Conservation (phyloP, 2,888 invertebrate genomes). For the Carabus problematicus region DNA sequence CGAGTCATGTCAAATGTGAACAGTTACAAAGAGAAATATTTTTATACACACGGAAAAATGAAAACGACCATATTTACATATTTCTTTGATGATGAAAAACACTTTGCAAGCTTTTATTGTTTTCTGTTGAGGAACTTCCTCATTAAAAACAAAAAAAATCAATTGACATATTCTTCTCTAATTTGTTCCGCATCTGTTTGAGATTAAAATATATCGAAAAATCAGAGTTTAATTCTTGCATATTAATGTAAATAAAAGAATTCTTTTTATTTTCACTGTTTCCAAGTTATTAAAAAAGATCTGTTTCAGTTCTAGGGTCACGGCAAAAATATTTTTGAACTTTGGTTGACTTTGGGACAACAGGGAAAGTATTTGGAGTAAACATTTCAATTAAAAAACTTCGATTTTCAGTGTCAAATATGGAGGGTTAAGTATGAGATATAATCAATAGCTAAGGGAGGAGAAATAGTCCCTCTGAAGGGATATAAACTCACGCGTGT, state of each 20-base stretch:
- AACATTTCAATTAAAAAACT: slow-evolving; percentile 42
- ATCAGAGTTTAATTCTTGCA: too few species aligned
- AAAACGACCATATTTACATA: slow-evolving; percentile 49
- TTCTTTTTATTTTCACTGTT: too few species aligned
- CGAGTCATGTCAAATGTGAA: slow-evolving; percentile 48
- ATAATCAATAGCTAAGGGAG: slow-evolving; percentile 35
- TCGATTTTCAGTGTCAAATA: slow-evolving; percentile 15
- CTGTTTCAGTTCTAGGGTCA: too few species aligned
- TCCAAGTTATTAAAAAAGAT: too few species aligned
- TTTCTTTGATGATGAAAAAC: slow-evolving; percentile 49
- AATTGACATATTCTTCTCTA: too few species aligned
- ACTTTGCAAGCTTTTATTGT: slow-evolving; percentile 24
- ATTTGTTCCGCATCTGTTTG: too few species aligned
- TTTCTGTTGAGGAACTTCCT: neutral
- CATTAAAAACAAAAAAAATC: too few species aligned
- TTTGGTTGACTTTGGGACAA: neutral
- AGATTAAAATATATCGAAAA: too few species aligned
- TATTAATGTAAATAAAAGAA: too few species aligned
- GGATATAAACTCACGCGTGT: too few species aligned
- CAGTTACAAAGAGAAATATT: slow-evolving; percentile 46
- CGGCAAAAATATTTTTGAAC: too few species aligned
- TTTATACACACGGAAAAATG: slow-evolving; percentile 48
- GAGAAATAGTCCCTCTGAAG: too few species aligned
- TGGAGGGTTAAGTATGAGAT: slow-evolving; percentile 21
- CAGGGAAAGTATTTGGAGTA: slow-evolving; percentile 28